Percentiles rank a stretch among this genome's conserved stretches.
Conservation (phyloP, 1,140 invertebrate species). For the Piezodorus guildinii region DNA sequence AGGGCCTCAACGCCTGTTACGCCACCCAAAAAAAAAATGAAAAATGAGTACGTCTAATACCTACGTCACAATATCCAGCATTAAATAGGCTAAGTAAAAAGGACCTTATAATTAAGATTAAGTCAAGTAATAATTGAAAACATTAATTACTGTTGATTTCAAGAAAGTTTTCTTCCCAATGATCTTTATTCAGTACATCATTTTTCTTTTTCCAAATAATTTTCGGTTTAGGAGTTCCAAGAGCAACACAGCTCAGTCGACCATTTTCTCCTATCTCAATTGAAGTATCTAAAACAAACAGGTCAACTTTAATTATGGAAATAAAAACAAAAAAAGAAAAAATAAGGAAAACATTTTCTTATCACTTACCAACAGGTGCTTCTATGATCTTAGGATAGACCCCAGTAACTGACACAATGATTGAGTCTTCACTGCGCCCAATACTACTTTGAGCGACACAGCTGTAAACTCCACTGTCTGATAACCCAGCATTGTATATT, state of each 20-base stretch:
- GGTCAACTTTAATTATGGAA: background rate
- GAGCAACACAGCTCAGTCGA: background rate
- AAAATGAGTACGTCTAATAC: too few species aligned
- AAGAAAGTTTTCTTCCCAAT: too few species aligned
- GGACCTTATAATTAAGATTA: too few species aligned
- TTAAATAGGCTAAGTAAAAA: too few species aligned
- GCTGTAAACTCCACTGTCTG: conserved; percentile 11
- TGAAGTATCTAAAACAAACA: background rate
- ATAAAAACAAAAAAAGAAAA: background rate
- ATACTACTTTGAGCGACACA: conserved; percentile 6
- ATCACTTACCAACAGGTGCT: background rate
- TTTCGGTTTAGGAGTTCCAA: conserved; percentile 5
- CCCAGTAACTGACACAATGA: conserved; percentile 2
- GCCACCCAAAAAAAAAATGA: too few species aligned
- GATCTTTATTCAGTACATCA: background rate
- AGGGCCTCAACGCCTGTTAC: too few species aligned
- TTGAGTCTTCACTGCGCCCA: background rate
- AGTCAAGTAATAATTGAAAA: too few species aligned
- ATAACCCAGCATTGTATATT: conserved; percentile 3
- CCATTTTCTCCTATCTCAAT: conserved; percentile 17
- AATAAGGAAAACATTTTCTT: too few species aligned
- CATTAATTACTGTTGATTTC: too few species aligned
- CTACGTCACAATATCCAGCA: too few species aligned
- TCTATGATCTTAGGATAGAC: conserved; percentile 2
- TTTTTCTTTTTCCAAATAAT: conserved; percentile 12